Base-by-base conservation (phyloP, 2,888 invertebrate genomes). In the Strigamia maritima region DNA sequence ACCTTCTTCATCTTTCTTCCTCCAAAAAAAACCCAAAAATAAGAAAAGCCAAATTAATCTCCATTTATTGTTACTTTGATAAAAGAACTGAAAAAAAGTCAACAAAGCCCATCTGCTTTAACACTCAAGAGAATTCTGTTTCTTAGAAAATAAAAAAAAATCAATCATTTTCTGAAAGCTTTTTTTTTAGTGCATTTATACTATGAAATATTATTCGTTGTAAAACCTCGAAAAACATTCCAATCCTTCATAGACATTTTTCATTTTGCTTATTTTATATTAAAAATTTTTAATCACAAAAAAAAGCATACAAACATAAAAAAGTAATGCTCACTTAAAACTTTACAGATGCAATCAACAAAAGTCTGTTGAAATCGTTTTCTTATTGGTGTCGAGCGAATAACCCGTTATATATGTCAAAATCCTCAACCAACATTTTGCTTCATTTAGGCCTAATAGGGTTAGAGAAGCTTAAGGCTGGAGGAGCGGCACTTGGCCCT, bases 71-170 rank as follows among this genome's bases (percentile, higher is more conserved):
- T 49, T 49, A 49, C n/a, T 49, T 44, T 49, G 14, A 19, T 6
- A 19, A 49, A 49, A 49, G n/a, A n/a, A 16, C n/a, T 1, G 6
- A 49, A 49, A 49, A 49, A 19, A 49, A 49, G 7, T 19, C 49
- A 49, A n/a, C 19, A n/a, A n/a, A 40, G 6, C 49, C 49, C 49
- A 49, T 49, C 49, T 49, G 49, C 49, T 49, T 49, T 49, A 49
- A 49, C 49, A 49, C 49, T 49, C 16, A 19, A n/a, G 19, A 49
- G 19, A 49, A 49, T 16, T 49, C n/a, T n/a, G 49, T n/a, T 49
- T 49, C 49, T 49, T 49, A 49, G n/a, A 49, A 49, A 49, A 49
- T 49, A 49, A 49, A 49, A 49, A 49, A 49, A 49, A 49, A 49
- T 49, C 49, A 49, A 49, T 49, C 49, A 49, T n/a, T 49, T 49